Base-by-base conservation (phyloP, 1,140 invertebrate genomes). In the Drusus annulatus region DNA sequence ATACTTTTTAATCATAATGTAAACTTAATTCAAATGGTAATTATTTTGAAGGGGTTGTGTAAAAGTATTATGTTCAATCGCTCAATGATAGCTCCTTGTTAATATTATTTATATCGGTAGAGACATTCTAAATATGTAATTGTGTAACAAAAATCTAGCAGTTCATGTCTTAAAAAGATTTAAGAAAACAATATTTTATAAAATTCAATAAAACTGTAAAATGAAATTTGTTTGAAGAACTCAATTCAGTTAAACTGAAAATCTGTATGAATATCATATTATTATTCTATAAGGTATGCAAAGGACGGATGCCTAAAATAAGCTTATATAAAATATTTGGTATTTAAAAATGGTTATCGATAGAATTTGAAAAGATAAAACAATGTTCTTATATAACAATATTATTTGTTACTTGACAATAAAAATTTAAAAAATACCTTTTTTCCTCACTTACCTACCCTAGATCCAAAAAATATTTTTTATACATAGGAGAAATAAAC, bases 391-490 rank as follows among this genome's bases (percentile, higher is more conserved):
- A 78, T 75, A 79, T 83, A 77, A 80, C 80, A 80, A 80, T 76
- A 78, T 81, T 83, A 81, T 83, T 83, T 81, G 82, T 83, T 83
- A 83, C 79, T 79, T 54, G 82, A 83, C 82, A 83, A 83, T 83
- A 83, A 83, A 83, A 83, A 69, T 69, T 75, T 21, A 63, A 63
- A 62, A 77, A 28, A 77, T 51, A 15, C 19, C 15, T 52, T 6
- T 50, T 25, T 63, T 23, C 15, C 65, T 25, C 65, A 21, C 62
- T 63, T 19, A 10, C 36, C 19, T 52, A 73, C 51, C 52, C 52
- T 23, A 23, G 51, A 52, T 3, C 28, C 15, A 56, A 7, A 56
- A 17, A n/a, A 56, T 21, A 17, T 3, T 17, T n/a, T 56, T 4
- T 56, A 15, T 19, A 56, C 8, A 56, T 4, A n/a, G n/a, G n/a